Evolutionary conservation across 1,140 invertebrate genomes (phyloP), one percentile per base, ranked within the genome.

Genomic region (Ceratosolen solmsi): DNA sequence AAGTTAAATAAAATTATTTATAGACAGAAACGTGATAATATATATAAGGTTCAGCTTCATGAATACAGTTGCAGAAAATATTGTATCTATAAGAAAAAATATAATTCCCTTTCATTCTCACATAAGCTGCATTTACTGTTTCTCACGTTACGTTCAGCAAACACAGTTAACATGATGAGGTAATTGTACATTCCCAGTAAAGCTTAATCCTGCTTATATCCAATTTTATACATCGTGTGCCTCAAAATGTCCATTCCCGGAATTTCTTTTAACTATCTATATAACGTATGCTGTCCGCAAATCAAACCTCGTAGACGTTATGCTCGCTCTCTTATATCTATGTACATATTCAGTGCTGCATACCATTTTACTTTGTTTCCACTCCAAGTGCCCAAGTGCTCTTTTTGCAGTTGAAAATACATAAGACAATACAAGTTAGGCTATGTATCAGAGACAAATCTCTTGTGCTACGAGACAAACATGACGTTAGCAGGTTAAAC

Each of bases 381-480:
- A 27, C 71, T 73, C 71, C 22, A 33, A 13, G 41, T 13, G 41
- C 41, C 17, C 51, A 46, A 46, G 3, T 36, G 7, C 11, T 25
- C 27, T 38, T 49, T 65, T 17, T 51, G 36, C 27, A 33, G 22
- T 30, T 30, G 30, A 4, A 30, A 3, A 41, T 41, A 60, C 54
- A 25, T n/a, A 58, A 65, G 58, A 76, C 58, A 76, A 63, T 76
- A 58, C 56, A 30, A 65, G 38, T 49, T 77, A 22, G 51, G 36
- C 54, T 22, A 58, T 60, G 56, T 78, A 68, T 79, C 41, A 58
- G 63, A 70, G 46, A 22, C 25, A 46, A 79, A 70, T 54, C 49
- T 68, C 30, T 33, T 1, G 30, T 27, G 46, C 17, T 36, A 1
- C 46, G 36, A 38, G 33, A 65, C 27, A 49, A 79, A 79, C 65